A percentile compares a stretch with the other conserved stretches of the same genome.
phyloP scores from a whole-genome alignment of 2,113 vertebrate species.

The Dromiciops gliroides region DNA sequence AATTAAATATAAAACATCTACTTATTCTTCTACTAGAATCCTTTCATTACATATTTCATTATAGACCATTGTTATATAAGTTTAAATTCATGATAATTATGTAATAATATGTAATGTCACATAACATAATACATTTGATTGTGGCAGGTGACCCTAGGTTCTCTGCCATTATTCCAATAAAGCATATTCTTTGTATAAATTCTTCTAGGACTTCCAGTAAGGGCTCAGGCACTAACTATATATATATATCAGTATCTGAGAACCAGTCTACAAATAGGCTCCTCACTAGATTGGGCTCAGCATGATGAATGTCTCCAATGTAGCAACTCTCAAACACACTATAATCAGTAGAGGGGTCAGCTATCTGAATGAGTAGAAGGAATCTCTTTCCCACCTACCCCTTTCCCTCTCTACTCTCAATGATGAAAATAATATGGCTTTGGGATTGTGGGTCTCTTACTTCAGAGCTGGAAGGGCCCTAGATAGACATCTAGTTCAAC shows the following conservation, averaged over 20 bases:
- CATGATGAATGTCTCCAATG: neutral
- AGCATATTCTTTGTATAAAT: neutral
- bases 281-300: neutral
- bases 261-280: neutral
- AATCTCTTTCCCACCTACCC: neutral
- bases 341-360: too few relatives aligned
- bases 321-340: neutral
- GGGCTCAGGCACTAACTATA: neutral
- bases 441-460: neutral
- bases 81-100: neutral
- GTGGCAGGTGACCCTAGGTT: neutral
- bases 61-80: neutral
- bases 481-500: neutral
- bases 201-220: neutral
- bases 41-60: neutral
- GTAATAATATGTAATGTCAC: too few relatives aligned
- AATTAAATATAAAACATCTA: neutral
- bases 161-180: neutral
- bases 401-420: neutral
- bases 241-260: neutral
- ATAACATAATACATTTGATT: neutral
- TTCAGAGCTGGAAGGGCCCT: neutral
- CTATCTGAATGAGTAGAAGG: neutral
- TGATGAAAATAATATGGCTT: neutral
- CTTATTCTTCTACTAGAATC: neutral